Evolutionary conservation across 1,140 invertebrate species (phyloP).

Genomic region (Mesaphorura yosii): DNA sequence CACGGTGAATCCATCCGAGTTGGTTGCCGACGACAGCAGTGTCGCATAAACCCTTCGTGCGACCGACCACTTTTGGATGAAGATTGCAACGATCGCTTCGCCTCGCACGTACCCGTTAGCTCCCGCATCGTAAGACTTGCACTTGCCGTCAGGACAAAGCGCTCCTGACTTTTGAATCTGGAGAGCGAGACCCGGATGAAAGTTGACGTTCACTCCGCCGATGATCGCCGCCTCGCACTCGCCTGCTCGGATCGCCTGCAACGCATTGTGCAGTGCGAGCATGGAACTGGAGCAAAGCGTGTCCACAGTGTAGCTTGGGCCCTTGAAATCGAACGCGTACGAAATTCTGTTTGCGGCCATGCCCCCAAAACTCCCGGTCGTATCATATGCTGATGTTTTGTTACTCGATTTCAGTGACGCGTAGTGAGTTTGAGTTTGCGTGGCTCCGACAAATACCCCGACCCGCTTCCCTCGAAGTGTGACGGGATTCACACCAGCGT

Average conservation of each 20-base stretch:
- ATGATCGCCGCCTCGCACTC: slow-evolving; percentile 88
- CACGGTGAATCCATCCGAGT: slow-evolving; percentile 45
- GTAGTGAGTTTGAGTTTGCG: slow-evolving; percentile 63
- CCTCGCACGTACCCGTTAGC: slow-evolving; percentile 34
- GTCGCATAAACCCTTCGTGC: slow-evolving; percentile 45
- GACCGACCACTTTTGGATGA: slow-evolving; percentile 40
- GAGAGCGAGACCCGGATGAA: slow-evolving; percentile 76
- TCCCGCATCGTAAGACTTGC: slow-evolving; percentile 79
- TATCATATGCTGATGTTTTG: slow-evolving; percentile 69
- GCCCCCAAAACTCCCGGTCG: slow-evolving; percentile 79
- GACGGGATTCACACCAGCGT: slow-evolving; percentile 76
- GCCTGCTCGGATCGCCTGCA: slow-evolving; percentile 64
- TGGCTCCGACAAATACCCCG: slow-evolving; percentile 68
- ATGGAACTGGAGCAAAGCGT: slow-evolving; percentile 91
- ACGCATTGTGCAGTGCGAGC: slow-evolving; percentile 75
- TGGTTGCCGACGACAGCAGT: slow-evolving; percentile 45
- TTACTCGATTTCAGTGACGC: slow-evolving; percentile 77
- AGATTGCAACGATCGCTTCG: slow-evolving; percentile 44
- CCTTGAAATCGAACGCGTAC: slow-evolving; percentile 82
- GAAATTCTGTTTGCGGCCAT: slow-evolving; percentile 96
- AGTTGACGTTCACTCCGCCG: slow-evolving; percentile 62
- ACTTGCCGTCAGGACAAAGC: slow-evolving; percentile 75
- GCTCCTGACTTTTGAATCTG: slow-evolving; percentile 85
- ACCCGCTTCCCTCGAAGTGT: slow-evolving; percentile 69
- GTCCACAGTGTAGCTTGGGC: slow-evolving; percentile 85